Conservation (phyloP, 2,888 invertebrate species). For the Xylota sylvarum region DNA sequence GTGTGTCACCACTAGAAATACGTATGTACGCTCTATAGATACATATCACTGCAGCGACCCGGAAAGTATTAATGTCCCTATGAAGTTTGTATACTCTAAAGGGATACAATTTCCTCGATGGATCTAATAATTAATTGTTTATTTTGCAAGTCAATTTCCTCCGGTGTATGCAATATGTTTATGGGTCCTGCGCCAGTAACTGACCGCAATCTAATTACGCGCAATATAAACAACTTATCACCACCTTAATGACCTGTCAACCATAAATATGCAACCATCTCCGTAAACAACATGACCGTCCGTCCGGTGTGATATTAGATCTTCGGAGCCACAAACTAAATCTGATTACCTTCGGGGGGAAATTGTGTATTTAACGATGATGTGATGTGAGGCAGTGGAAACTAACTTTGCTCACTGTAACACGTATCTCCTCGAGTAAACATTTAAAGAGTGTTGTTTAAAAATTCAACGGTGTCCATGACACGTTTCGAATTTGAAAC, state of each 20-base stretch:
- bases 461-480: not conserved
- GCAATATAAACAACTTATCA: constrained; percentile 74
- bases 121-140: constrained; percentile 70
- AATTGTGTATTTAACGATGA: constrained; percentile 49
- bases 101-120: constrained; percentile 35
- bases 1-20: not conserved
- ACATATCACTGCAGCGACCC: constrained; percentile 1
- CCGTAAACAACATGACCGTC: constrained; percentile 60
- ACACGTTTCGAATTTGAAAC: not conserved
- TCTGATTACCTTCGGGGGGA: constrained; percentile 58
- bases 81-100: not conserved
- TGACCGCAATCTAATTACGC: constrained; percentile 72
- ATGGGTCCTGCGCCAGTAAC: constrained; percentile 26
- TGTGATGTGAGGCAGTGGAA: not conserved
- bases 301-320: constrained; percentile 50
- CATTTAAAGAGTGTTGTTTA: not conserved
- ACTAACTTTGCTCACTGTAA: too few relatives aligned
- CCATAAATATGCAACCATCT: constrained; percentile 68
- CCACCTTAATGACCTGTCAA: constrained; percentile 73
- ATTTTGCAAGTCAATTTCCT: constrained; percentile 71
- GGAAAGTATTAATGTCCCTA: not conserved
- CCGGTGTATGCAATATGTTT: constrained; percentile 45
- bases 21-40: not conserved
- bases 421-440: not conserved
- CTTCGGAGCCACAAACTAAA: constrained; percentile 40